Evolutionary conservation across 2,113 vertebrate genomes (phyloP).

Genomic region (Stegastes partitus): DNA sequence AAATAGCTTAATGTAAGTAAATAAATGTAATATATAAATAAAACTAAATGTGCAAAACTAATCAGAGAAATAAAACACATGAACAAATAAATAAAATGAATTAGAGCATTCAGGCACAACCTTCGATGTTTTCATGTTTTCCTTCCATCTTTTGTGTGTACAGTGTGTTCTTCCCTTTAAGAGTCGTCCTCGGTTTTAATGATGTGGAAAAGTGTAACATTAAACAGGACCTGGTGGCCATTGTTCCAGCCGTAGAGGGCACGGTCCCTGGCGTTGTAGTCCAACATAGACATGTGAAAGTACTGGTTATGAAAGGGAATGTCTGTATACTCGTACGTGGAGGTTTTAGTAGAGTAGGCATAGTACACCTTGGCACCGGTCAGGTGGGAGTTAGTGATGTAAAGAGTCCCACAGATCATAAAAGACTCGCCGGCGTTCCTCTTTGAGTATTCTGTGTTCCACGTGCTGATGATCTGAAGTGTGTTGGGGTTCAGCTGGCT

Average conservation of each 20-base stretch:
- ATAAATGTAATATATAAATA: neutral
- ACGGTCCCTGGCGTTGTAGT: constrained; percentile 96
- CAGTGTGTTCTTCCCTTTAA: constrained; percentile 67
- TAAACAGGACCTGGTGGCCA: constrained; percentile 98
- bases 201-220: constrained; percentile 98
- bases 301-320: constrained; percentile 99
- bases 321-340: constrained; percentile 97
- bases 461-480: constrained; percentile 92
- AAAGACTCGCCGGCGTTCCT: constrained; percentile 98
- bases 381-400: constrained; percentile 97
- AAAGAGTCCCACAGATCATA: constrained; percentile 98
- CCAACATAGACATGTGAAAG: constrained; percentile 99
- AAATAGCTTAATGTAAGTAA: constrained; percentile 7
- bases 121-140: constrained; percentile 13
- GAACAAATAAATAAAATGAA: constrained; percentile 1
- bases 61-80: constrained; percentile 15
- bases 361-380: constrained; percentile 99
- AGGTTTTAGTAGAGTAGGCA: constrained; percentile 96
- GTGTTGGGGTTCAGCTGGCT: constrained; percentile 94
- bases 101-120: constrained; percentile 53
- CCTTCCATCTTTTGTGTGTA: neutral
- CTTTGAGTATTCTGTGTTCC: constrained; percentile 98
- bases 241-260: constrained; percentile 99
- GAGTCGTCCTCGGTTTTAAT: constrained; percentile 97
- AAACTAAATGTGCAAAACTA: constrained; percentile 8